Evolutionary conservation across 2,113 vertebrate species (phyloP), one percentile per base, ranked within the genome.

Genomic region (Onychostruthus taczanowskii): DNA sequence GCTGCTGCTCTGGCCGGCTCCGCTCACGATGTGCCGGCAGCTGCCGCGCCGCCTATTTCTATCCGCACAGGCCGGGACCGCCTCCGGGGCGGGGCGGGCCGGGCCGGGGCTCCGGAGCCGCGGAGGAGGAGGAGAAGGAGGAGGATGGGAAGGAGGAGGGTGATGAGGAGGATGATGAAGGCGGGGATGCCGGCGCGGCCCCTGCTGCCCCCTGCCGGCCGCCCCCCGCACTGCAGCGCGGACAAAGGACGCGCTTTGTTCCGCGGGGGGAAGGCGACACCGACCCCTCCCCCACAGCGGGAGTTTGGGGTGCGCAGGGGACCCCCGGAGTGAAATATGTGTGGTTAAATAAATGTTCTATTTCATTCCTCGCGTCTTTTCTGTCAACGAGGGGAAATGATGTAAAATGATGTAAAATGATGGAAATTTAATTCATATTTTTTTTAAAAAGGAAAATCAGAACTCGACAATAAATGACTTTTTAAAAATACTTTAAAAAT

Each of bases 201-300:
- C 7, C 52, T 63, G 53, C 72, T 41, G 84, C 88, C 84, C 61
- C 73, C 88, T 84, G 78, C 19, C 55, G 93, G 8, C 93, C 26
- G 49, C n/a, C 10, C n/a, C 37, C 18, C 33, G 84, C 74, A 43
- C 55, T 94, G 93, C 93, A 94, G 61, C 84, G 73, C 43, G 78
- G 73, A 94, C 93, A 91, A 94, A 94, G 93, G 61, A 63, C 27
- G 70, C 56, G 56, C 88, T 87, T 87, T 90, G 92, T 82, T 87
- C 49, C 46, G 6, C 11, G 27, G 16, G 61, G 41, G 27, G 55
- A 23, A 7, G 13, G 27, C 41, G 62, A 22, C 35, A 16, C 37
- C 24, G 44, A 43, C 7, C 35, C 55, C 44, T 0, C 35, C 11
- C 61, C 44, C 16, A 17, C 4, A 9, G 10, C n/a, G 23, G 14